These are phyloP conservation scores for Epirrhoe tristata DNA, from an alignment of 2,888 invertebrate genomes.

Conservation along the genomic window DNA sequence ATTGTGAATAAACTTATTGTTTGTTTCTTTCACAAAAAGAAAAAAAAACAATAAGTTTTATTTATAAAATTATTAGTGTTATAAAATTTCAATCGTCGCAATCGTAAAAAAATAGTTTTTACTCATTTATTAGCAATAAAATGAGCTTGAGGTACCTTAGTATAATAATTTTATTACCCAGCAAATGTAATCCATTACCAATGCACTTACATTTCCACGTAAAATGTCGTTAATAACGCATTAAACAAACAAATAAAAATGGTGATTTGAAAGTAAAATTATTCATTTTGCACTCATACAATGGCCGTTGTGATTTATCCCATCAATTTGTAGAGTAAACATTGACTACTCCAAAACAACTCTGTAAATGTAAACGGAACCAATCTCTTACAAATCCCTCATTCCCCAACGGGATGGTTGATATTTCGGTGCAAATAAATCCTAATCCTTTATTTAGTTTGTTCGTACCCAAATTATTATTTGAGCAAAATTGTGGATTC, in stretches of 20 bases:
- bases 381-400: conserved; percentile 13
- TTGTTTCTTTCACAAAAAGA: no score
- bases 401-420: conserved; percentile 21
- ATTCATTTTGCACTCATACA: conserved; percentile 11
- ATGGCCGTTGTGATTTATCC: neutral
- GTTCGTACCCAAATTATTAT: conserved; percentile 13
- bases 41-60: no score
- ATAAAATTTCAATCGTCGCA: no score
- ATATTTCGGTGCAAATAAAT: conserved; percentile 26
- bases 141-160: conserved; percentile 4
- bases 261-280: neutral
- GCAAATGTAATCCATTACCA: neutral
- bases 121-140: neutral
- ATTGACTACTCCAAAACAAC: conserved; percentile 10
- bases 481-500: conserved; percentile 16
- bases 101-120: no score
- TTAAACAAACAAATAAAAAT: neutral
- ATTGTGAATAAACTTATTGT: no score
- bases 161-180: conserved; percentile 1
- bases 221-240: conserved; percentile 5
- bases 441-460: conserved; percentile 8
- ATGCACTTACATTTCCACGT: conserved; percentile 4
- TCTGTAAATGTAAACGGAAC: conserved; percentile 18
- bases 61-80: no score
- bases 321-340: conserved; percentile 11